Base-by-base conservation (phyloP, 2,113 vertebrate species). In the Cnemophilus loriae region DNA sequence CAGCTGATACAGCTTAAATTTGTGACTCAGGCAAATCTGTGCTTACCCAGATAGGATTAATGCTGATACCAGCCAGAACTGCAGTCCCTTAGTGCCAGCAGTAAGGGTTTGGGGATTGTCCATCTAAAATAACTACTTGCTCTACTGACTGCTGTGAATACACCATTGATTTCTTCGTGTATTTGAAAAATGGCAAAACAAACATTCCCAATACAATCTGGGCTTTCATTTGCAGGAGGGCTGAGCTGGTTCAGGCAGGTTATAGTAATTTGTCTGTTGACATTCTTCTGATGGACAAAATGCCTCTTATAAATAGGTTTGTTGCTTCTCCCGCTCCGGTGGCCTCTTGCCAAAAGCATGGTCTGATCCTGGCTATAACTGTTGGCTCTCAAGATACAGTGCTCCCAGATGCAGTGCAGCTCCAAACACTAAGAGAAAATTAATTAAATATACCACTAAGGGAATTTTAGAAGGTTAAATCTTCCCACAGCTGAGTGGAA, bases 271-370 rank as follows among this genome's bases (percentile, higher is more conserved):
- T 95, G 87, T 82, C 76, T 95, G 87, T 89, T 96, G 89, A 91
- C 84, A 85, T 97, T 94, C 56, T 95, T 97, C 75, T 85, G 68
- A 87, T 73, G 79, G 84, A 91, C 70, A 78, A 92, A 94, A 96
- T 92, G 59, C 50, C 49, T 81, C 3, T 73, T 97, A 94, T 67
- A 95, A 95, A 93, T 87, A 87, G 33, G 42, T 71, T 90, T 65
- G 53, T 46, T 96, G 37, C 80, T 95, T 93, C 75, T 97, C 56
- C 56, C 0, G 1, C 70, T 92, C 53, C 30, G 61, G 77, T 81
- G 83, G 67, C 75, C 49, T 83, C 81, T 92, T 0, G 1, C 83
- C 85, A 95, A 42, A 79, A 69, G 13, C 33, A 28, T 61, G 67
- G 41, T 85, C 70, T 84, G 63, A 81, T 81, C 75, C 44, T 77